Evolutionary conservation across 2,888 invertebrate genomes (phyloP).

Genomic region (Eilema depressum): DNA sequence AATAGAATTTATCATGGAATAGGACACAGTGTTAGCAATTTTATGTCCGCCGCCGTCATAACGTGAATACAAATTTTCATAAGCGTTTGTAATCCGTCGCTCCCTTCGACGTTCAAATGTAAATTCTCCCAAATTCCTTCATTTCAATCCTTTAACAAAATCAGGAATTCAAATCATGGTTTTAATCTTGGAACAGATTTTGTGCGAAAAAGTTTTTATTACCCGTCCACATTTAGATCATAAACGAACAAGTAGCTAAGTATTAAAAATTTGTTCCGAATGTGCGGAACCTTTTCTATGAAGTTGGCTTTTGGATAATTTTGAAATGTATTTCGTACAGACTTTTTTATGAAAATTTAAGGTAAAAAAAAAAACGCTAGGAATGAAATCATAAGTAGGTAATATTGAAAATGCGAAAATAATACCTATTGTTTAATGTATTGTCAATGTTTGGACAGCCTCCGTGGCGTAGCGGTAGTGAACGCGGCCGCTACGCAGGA

Average conservation of each 20-base stretch:
- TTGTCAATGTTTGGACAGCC: no score
- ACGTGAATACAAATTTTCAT: slow-evolving; percentile 64
- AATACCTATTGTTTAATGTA: no score
- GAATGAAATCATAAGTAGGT: no score
- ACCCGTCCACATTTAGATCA: slow-evolving; percentile 14
- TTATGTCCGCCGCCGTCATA: slow-evolving; percentile 44
- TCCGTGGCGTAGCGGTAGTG: no score
- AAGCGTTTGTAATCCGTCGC: slow-evolving; percentile 61
- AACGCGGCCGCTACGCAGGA: no score
- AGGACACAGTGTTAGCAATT: slow-evolving; percentile 39
- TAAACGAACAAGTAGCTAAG: background rate
- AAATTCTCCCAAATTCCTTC: slow-evolving; percentile 61
- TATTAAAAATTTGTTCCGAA: slow-evolving; percentile 3
- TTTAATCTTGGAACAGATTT: slow-evolving; percentile 35
- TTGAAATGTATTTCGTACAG: background rate
- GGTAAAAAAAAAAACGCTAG: no score
- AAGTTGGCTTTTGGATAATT: background rate
- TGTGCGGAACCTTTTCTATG: background rate
- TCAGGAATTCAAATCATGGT: slow-evolving; percentile 59
- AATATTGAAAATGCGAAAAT: no score
- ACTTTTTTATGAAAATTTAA: background rate
- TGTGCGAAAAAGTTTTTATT: slow-evolving; percentile 24
- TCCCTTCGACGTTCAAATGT: slow-evolving; percentile 61
- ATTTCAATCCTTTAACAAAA: slow-evolving; percentile 67
- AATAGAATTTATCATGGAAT: slow-evolving; percentile 37